These are phyloP conservation scores for Drosophila hamatofila DNA, from an alignment of 2,888 invertebrate genomes.

Conservation along the genomic window DNA sequence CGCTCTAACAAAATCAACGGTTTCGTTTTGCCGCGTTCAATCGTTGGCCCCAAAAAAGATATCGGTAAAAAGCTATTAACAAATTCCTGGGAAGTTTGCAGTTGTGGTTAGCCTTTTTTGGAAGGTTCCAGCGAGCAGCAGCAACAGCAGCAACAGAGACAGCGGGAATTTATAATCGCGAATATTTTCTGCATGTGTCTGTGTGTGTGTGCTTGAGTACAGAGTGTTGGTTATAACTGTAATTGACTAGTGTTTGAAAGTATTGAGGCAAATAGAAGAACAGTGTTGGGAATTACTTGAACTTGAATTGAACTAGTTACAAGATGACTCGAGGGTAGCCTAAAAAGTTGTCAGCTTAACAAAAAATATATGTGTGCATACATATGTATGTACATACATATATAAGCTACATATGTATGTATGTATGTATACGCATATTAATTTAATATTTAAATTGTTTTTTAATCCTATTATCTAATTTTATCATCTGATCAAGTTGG, in stretches of 20 bases:
- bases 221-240: constrained; percentile 11
- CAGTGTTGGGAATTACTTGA: background rate
- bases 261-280: constrained; percentile 6
- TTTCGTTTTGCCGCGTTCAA: constrained; percentile 49
- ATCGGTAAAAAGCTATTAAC: constrained; percentile 81
- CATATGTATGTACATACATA: no score
- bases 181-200: constrained; percentile 26
- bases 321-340: background rate
- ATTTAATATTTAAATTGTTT: background rate
- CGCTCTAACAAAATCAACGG: constrained; percentile 69
- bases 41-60: constrained; percentile 56
- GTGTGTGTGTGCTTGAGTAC: background rate
- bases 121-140: constrained; percentile 3
- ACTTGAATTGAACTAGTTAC: background rate
- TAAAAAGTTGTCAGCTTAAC: background rate
- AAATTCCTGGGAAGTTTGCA: constrained; percentile 78
- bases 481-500: background rate
- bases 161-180: constrained; percentile 47
- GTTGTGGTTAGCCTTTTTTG: constrained; percentile 48
- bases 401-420: no score
- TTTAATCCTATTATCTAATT: background rate
- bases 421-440: no score
- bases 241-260: constrained; percentile 14
- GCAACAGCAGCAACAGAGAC: constrained; percentile 25
- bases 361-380: background rate